Evolutionary conservation across 2,113 vertebrate species (phyloP), one percentile per base, ranked within the genome.

Genomic region (Forbesichthys agassizii): DNA sequence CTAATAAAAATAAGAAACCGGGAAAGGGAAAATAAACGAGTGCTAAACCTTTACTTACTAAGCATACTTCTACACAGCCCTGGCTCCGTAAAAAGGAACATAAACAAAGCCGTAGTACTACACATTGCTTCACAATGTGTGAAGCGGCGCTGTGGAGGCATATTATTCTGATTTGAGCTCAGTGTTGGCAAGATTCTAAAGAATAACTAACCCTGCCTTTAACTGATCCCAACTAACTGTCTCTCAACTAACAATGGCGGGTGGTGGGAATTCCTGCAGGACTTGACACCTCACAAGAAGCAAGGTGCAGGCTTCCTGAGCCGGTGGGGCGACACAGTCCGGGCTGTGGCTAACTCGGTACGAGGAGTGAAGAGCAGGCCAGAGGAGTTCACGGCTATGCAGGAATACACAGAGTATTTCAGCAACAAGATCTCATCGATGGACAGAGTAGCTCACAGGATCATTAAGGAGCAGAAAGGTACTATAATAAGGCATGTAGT

Each of bases 391-490:
- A 86, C 61, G 10, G 84, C 91, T 62, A 95, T 98, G 87, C 95
- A 92, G 64, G 87, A 94, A 59, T 98, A 98, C 3, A 87, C 94
- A 61, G 96, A 97, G 48, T 79, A 88, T 11, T 98, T 99, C 86
- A 93, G 91, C 68, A 92, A 92, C 85, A 98, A 97, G 87, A 94
- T 98, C 74, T 89, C 75, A 1, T 88, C 95, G 0, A 80, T 98
- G 79, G 95, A 98, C 88, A 97, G 95, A 93, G 92, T 99, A 83
- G 94, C 95, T 5, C 96, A 96, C 71, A 93, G 98, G 85, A 96
- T 98, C 88, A 90, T 93, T 86, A 98, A 94, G 77, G 98, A 99
- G 75, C 92, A 96, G 80, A 95, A 83, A 78, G 97, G 98, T 98
- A 89, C 8, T 87, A 12, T 5, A 55, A n/a, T 42, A 16, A 27